phyloP scores from a whole-genome alignment of 2,113 vertebrate species.

The Gracilinanus agilis region DNA sequence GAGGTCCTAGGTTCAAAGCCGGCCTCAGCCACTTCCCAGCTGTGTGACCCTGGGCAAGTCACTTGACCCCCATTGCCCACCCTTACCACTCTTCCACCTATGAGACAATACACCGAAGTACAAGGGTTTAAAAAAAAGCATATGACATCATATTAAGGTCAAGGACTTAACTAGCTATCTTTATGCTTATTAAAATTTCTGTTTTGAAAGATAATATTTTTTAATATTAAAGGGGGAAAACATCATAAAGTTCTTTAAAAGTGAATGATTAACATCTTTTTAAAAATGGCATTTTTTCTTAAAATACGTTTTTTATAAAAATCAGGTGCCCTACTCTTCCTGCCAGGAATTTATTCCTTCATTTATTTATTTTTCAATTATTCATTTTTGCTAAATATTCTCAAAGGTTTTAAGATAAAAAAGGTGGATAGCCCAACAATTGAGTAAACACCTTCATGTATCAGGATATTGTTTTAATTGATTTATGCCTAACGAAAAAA shows the following conservation, averaged over 20 bases:
- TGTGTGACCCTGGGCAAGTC: too few relatives aligned
- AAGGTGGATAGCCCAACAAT: background rate
- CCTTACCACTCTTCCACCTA: too few relatives aligned
- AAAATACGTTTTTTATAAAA: background rate
- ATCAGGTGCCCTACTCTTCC: background rate
- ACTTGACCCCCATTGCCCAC: too few relatives aligned
- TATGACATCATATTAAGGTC: background rate
- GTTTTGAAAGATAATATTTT: conserved; percentile 42
- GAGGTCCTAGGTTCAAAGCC: too few relatives aligned
- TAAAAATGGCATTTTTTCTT: conserved; percentile 21
- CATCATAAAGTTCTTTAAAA: background rate
- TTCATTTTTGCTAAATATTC: too few relatives aligned
- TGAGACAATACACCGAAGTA: too few relatives aligned
- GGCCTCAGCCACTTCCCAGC: too few relatives aligned
- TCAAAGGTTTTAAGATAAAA: background rate
- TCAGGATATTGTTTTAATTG: too few relatives aligned
- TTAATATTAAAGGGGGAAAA: background rate
- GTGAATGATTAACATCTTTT: background rate
- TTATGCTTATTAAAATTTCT: background rate
- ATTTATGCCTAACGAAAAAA: too few relatives aligned
- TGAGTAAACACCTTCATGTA: background rate
- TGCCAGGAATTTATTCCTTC: background rate
- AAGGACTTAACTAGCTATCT: background rate
- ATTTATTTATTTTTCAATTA: too few relatives aligned
- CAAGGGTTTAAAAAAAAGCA: too few relatives aligned